These are phyloP conservation scores for Trachythela sp. DNA, from an alignment of 64 coral and sea anemone species.

Conservation along the genomic window DNA sequence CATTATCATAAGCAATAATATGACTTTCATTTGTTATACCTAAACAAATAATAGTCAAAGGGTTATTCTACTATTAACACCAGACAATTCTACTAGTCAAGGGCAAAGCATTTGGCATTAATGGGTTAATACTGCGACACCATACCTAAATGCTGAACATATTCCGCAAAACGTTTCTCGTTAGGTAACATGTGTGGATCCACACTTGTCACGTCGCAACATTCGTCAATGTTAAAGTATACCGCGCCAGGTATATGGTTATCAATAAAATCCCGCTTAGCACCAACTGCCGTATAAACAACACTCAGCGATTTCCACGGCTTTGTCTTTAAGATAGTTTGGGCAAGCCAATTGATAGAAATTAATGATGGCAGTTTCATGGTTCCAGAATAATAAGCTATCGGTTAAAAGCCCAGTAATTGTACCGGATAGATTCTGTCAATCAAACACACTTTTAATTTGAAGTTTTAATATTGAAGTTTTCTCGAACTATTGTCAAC, in stretches of 20 bases:
- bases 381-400: neutral
- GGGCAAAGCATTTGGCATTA: too few relatives aligned
- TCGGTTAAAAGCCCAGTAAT: neutral
- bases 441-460: too few relatives aligned
- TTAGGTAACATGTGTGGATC: constrained; percentile 70
- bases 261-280: constrained; percentile 41
- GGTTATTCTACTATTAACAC: too few relatives aligned
- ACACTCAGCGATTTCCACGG: neutral
- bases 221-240: constrained; percentile 72
- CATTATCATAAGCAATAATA: constrained; percentile 74
- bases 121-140: too few relatives aligned
- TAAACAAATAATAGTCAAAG: too few relatives aligned
- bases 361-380: neutral
- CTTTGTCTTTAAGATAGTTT: neutral
- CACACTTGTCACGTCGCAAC: constrained; percentile 49
- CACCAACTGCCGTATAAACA: neutral
- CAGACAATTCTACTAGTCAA: too few relatives aligned
- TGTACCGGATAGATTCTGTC: too few relatives aligned
- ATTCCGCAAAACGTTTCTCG: constrained; percentile 49
- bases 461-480: too few relatives aligned
- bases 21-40: constrained; percentile 68
- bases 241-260: constrained; percentile 65
- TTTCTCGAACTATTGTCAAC: too few relatives aligned
- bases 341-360: neutral
- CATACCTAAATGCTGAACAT: constrained; percentile 58